phyloP scores from a whole-genome alignment of 1,140 invertebrate genomes.

The Hormaphis cornu region DNA sequence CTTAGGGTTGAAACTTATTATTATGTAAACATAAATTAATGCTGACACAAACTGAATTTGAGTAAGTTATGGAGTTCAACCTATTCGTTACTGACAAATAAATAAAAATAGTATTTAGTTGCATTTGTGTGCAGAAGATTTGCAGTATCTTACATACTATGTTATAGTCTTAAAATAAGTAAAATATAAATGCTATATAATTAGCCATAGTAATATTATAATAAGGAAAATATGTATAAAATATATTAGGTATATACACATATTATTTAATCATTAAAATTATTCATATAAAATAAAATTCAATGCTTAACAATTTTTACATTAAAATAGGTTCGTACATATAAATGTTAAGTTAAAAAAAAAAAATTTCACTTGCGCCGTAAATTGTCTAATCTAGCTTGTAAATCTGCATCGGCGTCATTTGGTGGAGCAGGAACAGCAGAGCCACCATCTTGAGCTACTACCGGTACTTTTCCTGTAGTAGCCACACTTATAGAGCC shows the following conservation, averaged over 20 bases:
- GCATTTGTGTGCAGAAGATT: background rate
- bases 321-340: slow-evolving; percentile 6
- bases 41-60: slow-evolving; percentile 2
- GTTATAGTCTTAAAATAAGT: slow-evolving; percentile 2
- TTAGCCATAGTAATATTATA: background rate
- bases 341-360: background rate
- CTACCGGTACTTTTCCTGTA: slow-evolving; percentile 47
- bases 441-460: slow-evolving; percentile 40
- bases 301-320: slow-evolving; percentile 16
- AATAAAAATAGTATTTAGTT: slow-evolving; percentile 7
- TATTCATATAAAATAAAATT: background rate
- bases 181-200: slow-evolving; percentile 14
- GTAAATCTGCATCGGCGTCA: slow-evolving; percentile 89
- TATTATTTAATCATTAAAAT: no score
- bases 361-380: slow-evolving; percentile 62
- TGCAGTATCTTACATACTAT: slow-evolving; percentile 11
- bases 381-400: slow-evolving; percentile 87
- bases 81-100: background rate
- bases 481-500: slow-evolving; percentile 49
- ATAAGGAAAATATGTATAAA: no score
- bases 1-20: background rate
- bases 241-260: no score
- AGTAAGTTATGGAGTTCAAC: background rate
- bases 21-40: background rate
- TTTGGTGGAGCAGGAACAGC: slow-evolving; percentile 47